Conservation (phyloP, 2,888 invertebrate genomes). For the Napeogenes sylphis region DNA sequence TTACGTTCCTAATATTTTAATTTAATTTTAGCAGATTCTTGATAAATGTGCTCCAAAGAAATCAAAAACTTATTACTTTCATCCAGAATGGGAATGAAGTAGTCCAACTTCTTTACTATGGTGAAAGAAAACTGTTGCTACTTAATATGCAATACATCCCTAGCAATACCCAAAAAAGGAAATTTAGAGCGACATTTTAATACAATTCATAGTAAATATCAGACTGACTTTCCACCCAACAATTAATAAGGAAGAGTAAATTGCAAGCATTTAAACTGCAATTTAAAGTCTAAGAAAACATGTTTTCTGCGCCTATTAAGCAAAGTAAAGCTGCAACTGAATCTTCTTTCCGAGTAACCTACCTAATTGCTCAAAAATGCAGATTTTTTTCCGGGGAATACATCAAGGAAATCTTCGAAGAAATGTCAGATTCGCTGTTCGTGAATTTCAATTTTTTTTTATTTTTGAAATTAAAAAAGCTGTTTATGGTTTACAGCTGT, state of each 20-base stretch:
- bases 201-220: constrained; percentile 22
- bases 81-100: constrained; percentile 18
- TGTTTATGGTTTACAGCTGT: constrained; percentile 30
- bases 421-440: constrained; percentile 33
- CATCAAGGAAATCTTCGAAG: constrained; percentile 32
- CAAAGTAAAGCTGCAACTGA: constrained; percentile 31
- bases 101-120: constrained; percentile 11
- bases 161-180: constrained; percentile 28
- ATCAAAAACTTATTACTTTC: constrained; percentile 2
- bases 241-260: constrained; percentile 31
- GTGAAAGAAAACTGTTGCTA: constrained; percentile 10
- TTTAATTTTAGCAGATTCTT: too few relatives aligned
- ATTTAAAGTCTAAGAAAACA: constrained; percentile 29
- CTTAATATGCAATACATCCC: constrained; percentile 23
- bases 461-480: constrained; percentile 31
- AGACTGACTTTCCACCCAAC: constrained; percentile 27
- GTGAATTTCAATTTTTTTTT: constrained; percentile 34
- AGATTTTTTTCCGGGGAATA: constrained; percentile 30
- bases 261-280: constrained; percentile 30
- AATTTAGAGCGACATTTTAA: constrained; percentile 20
- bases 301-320: constrained; percentile 30
- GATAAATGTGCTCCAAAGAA: neutral
- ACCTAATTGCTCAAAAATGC: constrained; percentile 32
- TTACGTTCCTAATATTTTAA: too few relatives aligned
- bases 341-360: constrained; percentile 26